Percentiles rank a stretch among this genome's conserved stretches.
These are phyloP conservation scores for Chymomyza costata DNA, from an alignment of 1,140 invertebrate genomes.

Conservation along the genomic window DNA sequence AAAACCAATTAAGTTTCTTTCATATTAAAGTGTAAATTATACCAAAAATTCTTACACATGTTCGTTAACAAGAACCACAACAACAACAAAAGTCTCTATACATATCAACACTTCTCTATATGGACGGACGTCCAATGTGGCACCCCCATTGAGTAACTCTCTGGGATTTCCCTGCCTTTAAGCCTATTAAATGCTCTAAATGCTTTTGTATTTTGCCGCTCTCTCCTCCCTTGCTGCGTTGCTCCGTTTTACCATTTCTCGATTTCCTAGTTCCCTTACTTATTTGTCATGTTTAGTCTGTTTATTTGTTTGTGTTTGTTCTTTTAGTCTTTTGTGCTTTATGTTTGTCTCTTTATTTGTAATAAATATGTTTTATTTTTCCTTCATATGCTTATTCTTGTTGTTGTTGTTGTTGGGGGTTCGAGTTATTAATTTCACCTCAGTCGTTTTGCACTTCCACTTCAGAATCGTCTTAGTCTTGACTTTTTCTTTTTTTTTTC, in stretches of 20 bases:
- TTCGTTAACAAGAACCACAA: slow-evolving; percentile 3
- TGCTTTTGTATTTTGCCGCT: no score
- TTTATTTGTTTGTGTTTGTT: slow-evolving; percentile 23
- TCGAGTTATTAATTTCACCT: slow-evolving; percentile 68
- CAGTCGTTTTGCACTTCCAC: no score
- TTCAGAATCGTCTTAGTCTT: no score
- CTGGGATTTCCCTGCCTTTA: slow-evolving; percentile 46
- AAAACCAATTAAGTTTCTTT: slow-evolving; percentile 42
- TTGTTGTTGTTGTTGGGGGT: no score
- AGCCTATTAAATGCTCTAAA: slow-evolving; percentile 69
- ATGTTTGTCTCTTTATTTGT: slow-evolving; percentile 72
- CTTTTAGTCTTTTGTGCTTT: slow-evolving; percentile 67
- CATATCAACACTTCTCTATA: slow-evolving; percentile 54
- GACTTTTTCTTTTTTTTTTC: slow-evolving; percentile 49
- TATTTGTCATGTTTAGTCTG: slow-evolving; percentile 30
- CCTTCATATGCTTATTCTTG: no score
- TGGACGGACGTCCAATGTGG: background rate
- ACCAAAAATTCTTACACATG: no score
- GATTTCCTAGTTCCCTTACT: slow-evolving; percentile 9
- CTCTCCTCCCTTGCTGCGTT: no score
- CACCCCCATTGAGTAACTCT: background rate
- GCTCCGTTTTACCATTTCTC: slow-evolving; percentile 53
- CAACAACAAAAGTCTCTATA: slow-evolving; percentile 26
- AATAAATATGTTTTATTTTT: slow-evolving; percentile 71
- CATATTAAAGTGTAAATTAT: slow-evolving; percentile 45